Conservation (phyloP, 2,888 invertebrate genomes). For the Lypha dubia region DNA sequence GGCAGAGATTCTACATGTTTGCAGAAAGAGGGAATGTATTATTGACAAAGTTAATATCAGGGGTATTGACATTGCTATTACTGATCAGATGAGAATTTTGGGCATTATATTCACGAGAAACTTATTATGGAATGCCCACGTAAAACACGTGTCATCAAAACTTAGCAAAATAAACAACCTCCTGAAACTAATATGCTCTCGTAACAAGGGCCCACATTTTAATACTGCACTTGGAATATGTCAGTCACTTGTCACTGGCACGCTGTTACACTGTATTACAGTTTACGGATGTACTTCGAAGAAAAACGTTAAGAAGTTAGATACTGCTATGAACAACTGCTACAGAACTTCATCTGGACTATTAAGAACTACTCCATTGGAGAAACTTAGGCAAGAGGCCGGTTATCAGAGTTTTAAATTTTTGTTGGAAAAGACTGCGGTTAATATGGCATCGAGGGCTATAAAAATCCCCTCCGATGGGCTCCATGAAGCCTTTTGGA, state of each 20-base stretch:
- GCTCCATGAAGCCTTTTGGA: not conserved
- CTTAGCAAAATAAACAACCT: not conserved
- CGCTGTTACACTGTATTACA: not conserved
- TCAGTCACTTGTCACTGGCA: not conserved
- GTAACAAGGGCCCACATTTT: not conserved
- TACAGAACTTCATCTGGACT: not conserved
- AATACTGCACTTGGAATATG: not conserved
- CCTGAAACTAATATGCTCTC: not conserved
- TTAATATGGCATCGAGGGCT: not conserved
- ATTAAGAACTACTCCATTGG: no score
- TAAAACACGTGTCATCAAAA: no score
- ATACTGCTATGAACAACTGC: not conserved
- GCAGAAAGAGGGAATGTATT: not conserved
- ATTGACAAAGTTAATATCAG: not conserved
- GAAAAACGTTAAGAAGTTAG: not conserved
- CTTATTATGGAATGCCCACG: no score
- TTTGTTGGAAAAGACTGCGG: not conserved
- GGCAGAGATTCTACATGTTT: not conserved
- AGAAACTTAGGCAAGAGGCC: no score
- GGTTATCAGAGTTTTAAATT: not conserved
- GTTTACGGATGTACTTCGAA: not conserved
- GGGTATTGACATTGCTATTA: not conserved
- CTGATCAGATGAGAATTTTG: not conserved
- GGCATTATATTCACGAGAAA: no score
- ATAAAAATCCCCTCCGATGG: not conserved